phyloP scores from a whole-genome alignment of 2,888 invertebrate species.

The Clitarchus hookeri region DNA sequence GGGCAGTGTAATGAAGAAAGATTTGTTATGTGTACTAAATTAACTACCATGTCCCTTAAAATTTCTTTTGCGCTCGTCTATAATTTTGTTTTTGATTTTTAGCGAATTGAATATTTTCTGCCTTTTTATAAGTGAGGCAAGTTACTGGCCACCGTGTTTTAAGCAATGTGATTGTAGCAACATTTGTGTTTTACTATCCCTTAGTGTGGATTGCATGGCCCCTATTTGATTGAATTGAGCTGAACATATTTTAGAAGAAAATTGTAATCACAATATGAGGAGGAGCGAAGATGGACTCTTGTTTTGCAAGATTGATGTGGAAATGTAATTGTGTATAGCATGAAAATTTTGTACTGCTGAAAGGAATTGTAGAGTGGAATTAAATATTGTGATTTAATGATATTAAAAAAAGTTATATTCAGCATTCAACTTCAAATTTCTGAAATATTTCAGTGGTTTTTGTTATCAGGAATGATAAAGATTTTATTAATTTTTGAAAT shows the following conservation, averaged over 20 bases:
- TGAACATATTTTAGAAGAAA: slow-evolving; percentile 8
- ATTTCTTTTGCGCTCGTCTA: background rate
- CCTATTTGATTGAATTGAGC: background rate
- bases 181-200: background rate
- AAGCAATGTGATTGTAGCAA: background rate
- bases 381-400: slow-evolving; percentile 2
- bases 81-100: too few species aligned
- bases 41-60: background rate
- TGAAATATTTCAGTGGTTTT: background rate
- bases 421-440: background rate
- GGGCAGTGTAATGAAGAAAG: background rate
- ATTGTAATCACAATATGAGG: background rate
- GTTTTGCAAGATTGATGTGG: background rate
- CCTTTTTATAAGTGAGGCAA: background rate
- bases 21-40: background rate
- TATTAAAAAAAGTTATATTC: background rate
- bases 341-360: background rate
- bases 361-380: background rate
- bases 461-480: background rate
- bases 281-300: background rate
- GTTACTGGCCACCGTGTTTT: background rate
- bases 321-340: background rate
- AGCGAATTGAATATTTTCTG: background rate
- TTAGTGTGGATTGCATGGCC: background rate
- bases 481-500: slow-evolving; percentile 22